Conservation (phyloP, 1,140 invertebrate species). For the Ceratitis capitata region DNA sequence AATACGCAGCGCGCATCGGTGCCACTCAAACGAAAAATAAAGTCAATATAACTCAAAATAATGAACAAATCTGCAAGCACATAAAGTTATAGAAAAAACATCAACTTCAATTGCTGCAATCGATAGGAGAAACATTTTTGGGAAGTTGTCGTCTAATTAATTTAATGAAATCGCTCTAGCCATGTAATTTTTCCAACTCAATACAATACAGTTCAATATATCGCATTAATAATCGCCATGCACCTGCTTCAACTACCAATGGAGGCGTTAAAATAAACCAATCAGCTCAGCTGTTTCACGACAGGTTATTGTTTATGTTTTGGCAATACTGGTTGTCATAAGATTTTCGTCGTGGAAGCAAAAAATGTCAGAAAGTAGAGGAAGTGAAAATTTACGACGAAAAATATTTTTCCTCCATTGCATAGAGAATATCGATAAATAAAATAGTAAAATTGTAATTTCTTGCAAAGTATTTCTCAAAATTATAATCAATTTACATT, state of each 20-base stretch:
- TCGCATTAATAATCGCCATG: too few relatives aligned
- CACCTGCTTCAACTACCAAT: neutral
- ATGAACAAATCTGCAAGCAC: too few relatives aligned
- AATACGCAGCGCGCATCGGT: neutral
- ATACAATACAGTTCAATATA: too few relatives aligned
- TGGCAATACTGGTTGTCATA: neutral
- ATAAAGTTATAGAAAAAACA: too few relatives aligned
- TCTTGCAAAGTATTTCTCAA: neutral
- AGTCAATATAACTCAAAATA: too few relatives aligned
- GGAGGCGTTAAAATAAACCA: neutral
- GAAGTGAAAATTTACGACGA: neutral
- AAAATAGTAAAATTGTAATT: neutral
- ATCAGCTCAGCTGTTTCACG: neutral
- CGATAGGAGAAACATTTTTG: too few relatives aligned
- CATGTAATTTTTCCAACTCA: too few relatives aligned
- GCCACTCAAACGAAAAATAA: neutral
- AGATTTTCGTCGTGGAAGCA: slow-evolving; percentile 9
- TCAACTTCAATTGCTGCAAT: too few relatives aligned
- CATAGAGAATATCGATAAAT: neutral
- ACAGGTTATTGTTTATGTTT: neutral
- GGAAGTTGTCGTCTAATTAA: too few relatives aligned
- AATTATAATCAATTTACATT: neutral
- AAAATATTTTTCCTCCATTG: slow-evolving; percentile 15
- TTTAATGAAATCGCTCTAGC: too few relatives aligned
- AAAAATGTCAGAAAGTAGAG: slow-evolving; percentile 24